phyloP scores from a whole-genome alignment of 2,888 invertebrate species.

The Andrena camellia region DNA sequence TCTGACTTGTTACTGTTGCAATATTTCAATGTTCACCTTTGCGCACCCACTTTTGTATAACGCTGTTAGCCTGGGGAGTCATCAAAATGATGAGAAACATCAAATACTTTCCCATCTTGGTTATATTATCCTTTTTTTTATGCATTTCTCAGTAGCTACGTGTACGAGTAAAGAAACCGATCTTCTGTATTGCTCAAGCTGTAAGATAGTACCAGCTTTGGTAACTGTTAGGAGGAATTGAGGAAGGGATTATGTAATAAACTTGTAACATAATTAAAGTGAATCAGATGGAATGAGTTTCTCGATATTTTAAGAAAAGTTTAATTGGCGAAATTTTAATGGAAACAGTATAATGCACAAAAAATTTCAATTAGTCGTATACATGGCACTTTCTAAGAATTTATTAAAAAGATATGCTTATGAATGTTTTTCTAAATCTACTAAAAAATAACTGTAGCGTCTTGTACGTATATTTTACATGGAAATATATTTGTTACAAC shows the following conservation, averaged over 20 bases:
- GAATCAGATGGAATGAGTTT: conserved; percentile 3
- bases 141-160: conserved; percentile 6
- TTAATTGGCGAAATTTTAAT: neutral
- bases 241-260: neutral
- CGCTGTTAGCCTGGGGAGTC: neutral
- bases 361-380: neutral
- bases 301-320: neutral
- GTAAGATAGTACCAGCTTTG: conserved; percentile 10
- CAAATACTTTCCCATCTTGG: conserved; percentile 3
- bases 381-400: no score
- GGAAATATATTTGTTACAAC: no score
- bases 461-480: no score
- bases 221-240: conserved; percentile 2
- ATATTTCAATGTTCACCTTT: neutral
- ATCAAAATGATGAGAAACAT: neutral
- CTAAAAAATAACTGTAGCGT: no score
- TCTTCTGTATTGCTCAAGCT: conserved; percentile 16
- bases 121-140: conserved; percentile 10
- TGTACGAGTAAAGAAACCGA: conserved; percentile 7
- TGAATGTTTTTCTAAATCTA: no score
- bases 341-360: neutral
- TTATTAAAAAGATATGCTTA: no score
- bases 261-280: conserved; percentile 7
- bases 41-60: neutral
- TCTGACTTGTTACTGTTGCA: neutral